Evolutionary conservation across 2,888 invertebrate genomes (phyloP).

Genomic region (Brachypterus glaber): DNA sequence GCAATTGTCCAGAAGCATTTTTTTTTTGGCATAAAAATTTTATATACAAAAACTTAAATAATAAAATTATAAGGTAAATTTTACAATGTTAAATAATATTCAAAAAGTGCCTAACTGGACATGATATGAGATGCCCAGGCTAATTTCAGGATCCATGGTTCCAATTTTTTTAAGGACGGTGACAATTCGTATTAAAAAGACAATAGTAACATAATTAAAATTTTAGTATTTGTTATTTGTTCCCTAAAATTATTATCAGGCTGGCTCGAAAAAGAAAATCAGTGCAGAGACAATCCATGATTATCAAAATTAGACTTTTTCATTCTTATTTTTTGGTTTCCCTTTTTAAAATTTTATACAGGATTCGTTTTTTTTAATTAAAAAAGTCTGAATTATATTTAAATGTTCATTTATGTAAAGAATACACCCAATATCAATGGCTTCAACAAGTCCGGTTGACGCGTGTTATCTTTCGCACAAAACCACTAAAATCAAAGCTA

Average conservation of each 20-base stretch:
- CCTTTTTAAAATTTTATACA: too few species aligned
- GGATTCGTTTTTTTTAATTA: too few species aligned
- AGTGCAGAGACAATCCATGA: too few species aligned
- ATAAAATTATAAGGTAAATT: constrained; percentile 24
- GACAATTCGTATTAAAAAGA: constrained; percentile 33
- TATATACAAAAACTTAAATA: constrained; percentile 26
- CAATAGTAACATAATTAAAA: constrained; percentile 8
- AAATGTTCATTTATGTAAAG: too few species aligned
- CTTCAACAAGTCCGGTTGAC: too few species aligned
- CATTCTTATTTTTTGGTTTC: too few species aligned
- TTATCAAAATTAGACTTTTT: too few species aligned
- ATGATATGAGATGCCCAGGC: constrained; percentile 30
- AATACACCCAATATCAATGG: too few species aligned
- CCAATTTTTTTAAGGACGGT: constrained; percentile 37
- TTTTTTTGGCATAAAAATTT: constrained; percentile 31
- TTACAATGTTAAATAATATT: constrained; percentile 13
- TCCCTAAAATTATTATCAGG: constrained; percentile 15
- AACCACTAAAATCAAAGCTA: too few species aligned
- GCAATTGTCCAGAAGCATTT: constrained; percentile 34
- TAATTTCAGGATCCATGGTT: constrained; percentile 27
- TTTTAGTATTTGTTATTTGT: constrained; percentile 3
- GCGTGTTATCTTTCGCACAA: too few species aligned
- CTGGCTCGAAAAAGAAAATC: too few species aligned
- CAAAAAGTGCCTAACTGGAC: constrained; percentile 26
- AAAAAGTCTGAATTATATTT: too few species aligned